Percentiles rank a stretch among this genome's conserved stretches.
phyloP scores from a whole-genome alignment of 2,888 invertebrate genomes.

The Lasioglossum lativentre region DNA sequence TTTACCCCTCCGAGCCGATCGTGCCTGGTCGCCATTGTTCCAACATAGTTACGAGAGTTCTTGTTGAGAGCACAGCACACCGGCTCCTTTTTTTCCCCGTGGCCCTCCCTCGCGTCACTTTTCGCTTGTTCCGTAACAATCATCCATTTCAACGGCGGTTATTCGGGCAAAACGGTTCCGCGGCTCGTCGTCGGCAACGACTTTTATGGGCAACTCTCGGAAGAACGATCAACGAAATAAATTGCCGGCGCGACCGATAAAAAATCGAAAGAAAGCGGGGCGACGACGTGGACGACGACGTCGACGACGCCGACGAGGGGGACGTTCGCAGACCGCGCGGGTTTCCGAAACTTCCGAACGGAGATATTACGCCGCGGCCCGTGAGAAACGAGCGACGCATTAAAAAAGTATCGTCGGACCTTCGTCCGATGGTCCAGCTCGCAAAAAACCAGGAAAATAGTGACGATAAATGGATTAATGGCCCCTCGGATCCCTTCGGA shows the following conservation, averaged over 20 bases:
- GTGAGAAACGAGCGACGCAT: conserved; percentile 60
- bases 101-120: conserved; percentile 1
- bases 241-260: conserved; percentile 61
- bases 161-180: conserved; percentile 52
- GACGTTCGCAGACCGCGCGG: conserved; percentile 38
- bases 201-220: conserved; percentile 68
- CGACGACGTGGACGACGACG: neutral
- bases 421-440: neutral
- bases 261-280: conserved; percentile 52
- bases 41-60: conserved; percentile 17
- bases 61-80: neutral
- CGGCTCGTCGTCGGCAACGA: conserved; percentile 55
- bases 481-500: neutral
- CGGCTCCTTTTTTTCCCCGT: neutral
- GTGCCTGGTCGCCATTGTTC: neutral
- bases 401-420: conserved; percentile 29
- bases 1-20: neutral
- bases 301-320: neutral
- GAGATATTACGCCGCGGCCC: conserved; percentile 58
- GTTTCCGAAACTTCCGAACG: conserved; percentile 67
- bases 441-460: neutral
- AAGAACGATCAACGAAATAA: conserved; percentile 71
- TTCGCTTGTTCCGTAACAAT: conserved; percentile 38
- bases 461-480: conserved; percentile 9
- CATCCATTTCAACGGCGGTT: conserved; percentile 37